Conservation (phyloP, 2,888 invertebrate genomes). For the Prostheceraeus crozeri region DNA sequence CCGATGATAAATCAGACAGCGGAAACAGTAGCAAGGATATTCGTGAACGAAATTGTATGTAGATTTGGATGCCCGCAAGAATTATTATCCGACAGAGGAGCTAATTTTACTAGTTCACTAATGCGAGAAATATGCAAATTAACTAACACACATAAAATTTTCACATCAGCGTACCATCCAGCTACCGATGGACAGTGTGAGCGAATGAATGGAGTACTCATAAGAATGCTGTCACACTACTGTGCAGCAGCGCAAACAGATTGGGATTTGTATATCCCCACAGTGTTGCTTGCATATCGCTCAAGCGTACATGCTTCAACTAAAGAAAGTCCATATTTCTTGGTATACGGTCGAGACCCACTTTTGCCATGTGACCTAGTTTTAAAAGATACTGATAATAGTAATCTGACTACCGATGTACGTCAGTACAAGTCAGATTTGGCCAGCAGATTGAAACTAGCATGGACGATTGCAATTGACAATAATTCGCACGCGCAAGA, state of each 20-base stretch:
- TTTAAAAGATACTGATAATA: no score
- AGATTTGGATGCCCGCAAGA: slow-evolving; percentile 40
- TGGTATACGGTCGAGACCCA: no score
- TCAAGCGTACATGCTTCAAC: no score
- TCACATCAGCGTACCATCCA: slow-evolving; percentile 36
- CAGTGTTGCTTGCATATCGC: no score
- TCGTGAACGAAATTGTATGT: slow-evolving; percentile 41
- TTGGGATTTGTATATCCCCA: no score
- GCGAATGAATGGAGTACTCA: background rate
- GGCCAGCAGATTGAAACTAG: no score
- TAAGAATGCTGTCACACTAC: background rate
- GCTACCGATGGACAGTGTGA: slow-evolving; percentile 29
- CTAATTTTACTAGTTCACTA: slow-evolving; percentile 36
- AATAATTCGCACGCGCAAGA: no score
- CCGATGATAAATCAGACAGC: slow-evolving; percentile 39
- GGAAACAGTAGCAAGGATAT: slow-evolving; percentile 37
- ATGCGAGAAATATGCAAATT: slow-evolving; percentile 39
- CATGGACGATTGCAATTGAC: no score
- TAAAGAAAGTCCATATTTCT: no score
- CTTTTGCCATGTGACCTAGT: no score
- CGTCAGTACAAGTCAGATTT: no score
- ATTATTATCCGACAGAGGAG: slow-evolving; percentile 41
- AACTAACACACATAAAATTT: slow-evolving; percentile 38
- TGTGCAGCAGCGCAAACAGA: background rate
- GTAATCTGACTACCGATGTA: no score